These are phyloP conservation scores for Xanthorhoe designata DNA, from an alignment of 2,888 invertebrate species.

Conservation along the genomic window DNA sequence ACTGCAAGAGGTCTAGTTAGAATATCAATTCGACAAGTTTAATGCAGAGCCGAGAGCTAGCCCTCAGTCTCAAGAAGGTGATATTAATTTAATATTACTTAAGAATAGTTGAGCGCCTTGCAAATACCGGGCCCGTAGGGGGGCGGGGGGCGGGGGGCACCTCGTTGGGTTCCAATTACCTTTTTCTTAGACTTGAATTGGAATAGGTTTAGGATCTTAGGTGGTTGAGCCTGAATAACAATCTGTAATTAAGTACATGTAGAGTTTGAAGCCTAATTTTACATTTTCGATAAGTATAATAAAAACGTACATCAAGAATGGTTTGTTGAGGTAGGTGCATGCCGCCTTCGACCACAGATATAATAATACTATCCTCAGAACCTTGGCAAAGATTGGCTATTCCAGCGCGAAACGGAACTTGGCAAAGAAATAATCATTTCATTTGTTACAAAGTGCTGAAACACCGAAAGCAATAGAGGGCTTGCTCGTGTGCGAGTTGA, in stretches of 20 bases:
- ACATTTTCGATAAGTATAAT: too few species aligned
- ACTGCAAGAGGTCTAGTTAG: not conserved
- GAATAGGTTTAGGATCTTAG: not conserved
- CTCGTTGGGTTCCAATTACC: not conserved
- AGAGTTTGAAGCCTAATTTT: too few species aligned
- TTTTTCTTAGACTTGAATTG: not conserved
- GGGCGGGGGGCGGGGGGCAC: too few species aligned
- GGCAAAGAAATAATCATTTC: not conserved
- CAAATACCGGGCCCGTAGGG: not conserved
- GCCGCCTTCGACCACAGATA: too few species aligned
- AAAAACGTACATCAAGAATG: too few species aligned
- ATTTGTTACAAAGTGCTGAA: slow-evolving; percentile 1
- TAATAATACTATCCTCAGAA: not conserved
- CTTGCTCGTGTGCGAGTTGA: not conserved
- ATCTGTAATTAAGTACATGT: too few species aligned
- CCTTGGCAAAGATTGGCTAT: not conserved
- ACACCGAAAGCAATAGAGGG: not conserved
- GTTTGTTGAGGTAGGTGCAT: too few species aligned
- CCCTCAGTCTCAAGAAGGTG: not conserved
- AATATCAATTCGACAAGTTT: not conserved
- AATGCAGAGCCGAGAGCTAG: not conserved
- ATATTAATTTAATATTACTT: not conserved
- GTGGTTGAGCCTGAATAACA: not conserved
- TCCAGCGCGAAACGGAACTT: not conserved
- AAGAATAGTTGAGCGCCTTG: not conserved